Evolutionary conservation across 2,888 invertebrate species (phyloP).

Genomic region (Drosophila ezoana): DNA sequence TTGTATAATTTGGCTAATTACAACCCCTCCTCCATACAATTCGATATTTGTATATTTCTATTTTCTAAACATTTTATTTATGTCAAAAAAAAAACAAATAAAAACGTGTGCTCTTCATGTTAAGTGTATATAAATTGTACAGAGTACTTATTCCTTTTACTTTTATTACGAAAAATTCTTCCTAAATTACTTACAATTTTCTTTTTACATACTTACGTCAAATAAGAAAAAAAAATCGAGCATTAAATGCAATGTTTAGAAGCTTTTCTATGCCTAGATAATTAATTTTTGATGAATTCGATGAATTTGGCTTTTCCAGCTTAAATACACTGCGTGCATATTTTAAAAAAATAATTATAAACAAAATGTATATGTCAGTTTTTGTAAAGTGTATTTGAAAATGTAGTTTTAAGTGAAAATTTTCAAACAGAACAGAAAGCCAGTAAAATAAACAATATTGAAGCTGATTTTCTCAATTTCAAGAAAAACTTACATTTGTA

Average conservation of each 20-base stretch:
- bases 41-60: slow-evolving; percentile 66
- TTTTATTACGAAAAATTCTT: slow-evolving; percentile 38
- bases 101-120: slow-evolving; percentile 60
- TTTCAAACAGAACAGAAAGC: background rate
- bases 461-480: too few species aligned
- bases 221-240: background rate
- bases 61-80: slow-evolving; percentile 44
- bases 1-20: slow-evolving; percentile 62
- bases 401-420: background rate
- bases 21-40: slow-evolving; percentile 48
- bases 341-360: background rate
- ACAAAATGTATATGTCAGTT: too few species aligned
- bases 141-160: slow-evolving; percentile 58
- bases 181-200: slow-evolving; percentile 23
- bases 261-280: slow-evolving; percentile 14
- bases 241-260: slow-evolving; percentile 37
- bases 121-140: slow-evolving; percentile 82
- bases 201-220: slow-evolving; percentile 4
- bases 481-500: too few species aligned
- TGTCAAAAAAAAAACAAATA: slow-evolving; percentile 27
- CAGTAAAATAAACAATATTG: background rate
- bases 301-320: slow-evolving; percentile 3
- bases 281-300: slow-evolving; percentile 6
- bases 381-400: too few species aligned
- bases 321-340: slow-evolving; percentile 8